These are phyloP conservation scores for Aplysina aerophoba DNA, from an alignment of 37 sponge, comb jelly and placozoan genomes.

Conservation along the genomic window DNA sequence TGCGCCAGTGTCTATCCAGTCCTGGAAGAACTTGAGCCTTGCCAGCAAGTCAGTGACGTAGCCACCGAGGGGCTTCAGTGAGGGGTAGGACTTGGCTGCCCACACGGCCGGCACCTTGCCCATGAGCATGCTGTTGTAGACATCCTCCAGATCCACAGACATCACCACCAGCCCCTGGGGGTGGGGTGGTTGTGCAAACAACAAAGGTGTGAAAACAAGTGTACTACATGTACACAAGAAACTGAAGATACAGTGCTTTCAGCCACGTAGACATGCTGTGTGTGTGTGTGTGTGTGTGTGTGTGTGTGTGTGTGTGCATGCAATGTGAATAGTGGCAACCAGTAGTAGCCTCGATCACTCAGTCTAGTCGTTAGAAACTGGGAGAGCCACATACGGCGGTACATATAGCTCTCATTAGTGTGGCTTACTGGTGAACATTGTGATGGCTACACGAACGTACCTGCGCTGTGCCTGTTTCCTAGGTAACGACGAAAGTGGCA, in stretches of 20 bases:
- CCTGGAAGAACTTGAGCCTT: slow-evolving; percentile 93
- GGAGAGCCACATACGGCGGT: no score
- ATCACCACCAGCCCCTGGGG: slow-evolving; percentile 93
- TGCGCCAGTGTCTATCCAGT: slow-evolving; percentile 87
- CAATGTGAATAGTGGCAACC: neutral
- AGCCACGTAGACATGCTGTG: no score
- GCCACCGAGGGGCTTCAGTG: slow-evolving; percentile 96
- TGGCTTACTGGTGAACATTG: no score
- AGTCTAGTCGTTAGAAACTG: no score
- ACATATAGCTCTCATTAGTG: no score
- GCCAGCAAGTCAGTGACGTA: slow-evolving; percentile 93
- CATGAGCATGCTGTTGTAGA: slow-evolving; percentile 91
- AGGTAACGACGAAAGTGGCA: no score
- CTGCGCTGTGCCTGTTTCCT: no score
- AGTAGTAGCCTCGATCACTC: no score
- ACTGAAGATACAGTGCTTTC: neutral
- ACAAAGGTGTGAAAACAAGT: no score
- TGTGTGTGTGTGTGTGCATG: no score
- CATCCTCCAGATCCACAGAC: slow-evolving; percentile 94
- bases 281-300: no score
- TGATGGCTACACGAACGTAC: no score
- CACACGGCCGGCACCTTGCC: slow-evolving; percentile 97
- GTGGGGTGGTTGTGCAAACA: neutral
- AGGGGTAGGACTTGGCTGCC: slow-evolving; percentile 98
- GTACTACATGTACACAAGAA: neutral